A percentile compares a stretch with the other conserved stretches of the same genome.
Evolutionary conservation across 2,797 vertebrate genomes (phyloP).

Genomic region (Remorina albescens): DNA sequence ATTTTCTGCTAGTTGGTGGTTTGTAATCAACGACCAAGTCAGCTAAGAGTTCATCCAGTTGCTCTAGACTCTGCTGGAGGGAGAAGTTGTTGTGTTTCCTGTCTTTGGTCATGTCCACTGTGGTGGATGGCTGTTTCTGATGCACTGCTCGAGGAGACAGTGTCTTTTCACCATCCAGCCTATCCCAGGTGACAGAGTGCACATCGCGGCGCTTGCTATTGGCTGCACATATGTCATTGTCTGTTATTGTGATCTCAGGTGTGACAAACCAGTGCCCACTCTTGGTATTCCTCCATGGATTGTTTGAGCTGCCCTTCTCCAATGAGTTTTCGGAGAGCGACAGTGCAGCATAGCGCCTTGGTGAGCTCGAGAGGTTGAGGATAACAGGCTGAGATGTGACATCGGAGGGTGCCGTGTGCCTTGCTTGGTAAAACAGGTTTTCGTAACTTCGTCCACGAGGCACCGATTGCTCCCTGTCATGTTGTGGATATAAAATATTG

Average conservation of each 20-base stretch:
- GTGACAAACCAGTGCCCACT: slow-evolving; percentile 94
- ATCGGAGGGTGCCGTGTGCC: slow-evolving; percentile 84
- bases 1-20: slow-evolving; percentile 82
- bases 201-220: slow-evolving; percentile 81
- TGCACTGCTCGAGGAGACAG: slow-evolving; percentile 54
- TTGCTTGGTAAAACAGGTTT: slow-evolving; percentile 90
- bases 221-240: slow-evolving; percentile 91
- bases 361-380: slow-evolving; percentile 96
- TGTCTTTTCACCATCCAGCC: slow-evolving; percentile 73
- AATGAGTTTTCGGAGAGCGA: slow-evolving; percentile 95
- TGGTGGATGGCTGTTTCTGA: slow-evolving; percentile 67
- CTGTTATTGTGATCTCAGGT: slow-evolving; percentile 97
- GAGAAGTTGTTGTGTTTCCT: slow-evolving; percentile 85
- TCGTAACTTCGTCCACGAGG: slow-evolving; percentile 94
- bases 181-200: slow-evolving; percentile 87
- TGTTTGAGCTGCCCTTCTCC: slow-evolving; percentile 86
- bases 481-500: slow-evolving; percentile 90
- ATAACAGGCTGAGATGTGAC: slow-evolving; percentile 90
- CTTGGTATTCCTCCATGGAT: slow-evolving; percentile 81
- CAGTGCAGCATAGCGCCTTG: slow-evolving; percentile 94
- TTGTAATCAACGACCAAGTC: slow-evolving; percentile 97
- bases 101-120: slow-evolving; percentile 80
- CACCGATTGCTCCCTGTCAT: slow-evolving; percentile 87
- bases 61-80: slow-evolving; percentile 94
- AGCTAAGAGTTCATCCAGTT: slow-evolving; percentile 94